Evolutionary conservation across 2,113 vertebrate genomes (phyloP).

Genomic region (Neomonachus schauinslandi): DNA sequence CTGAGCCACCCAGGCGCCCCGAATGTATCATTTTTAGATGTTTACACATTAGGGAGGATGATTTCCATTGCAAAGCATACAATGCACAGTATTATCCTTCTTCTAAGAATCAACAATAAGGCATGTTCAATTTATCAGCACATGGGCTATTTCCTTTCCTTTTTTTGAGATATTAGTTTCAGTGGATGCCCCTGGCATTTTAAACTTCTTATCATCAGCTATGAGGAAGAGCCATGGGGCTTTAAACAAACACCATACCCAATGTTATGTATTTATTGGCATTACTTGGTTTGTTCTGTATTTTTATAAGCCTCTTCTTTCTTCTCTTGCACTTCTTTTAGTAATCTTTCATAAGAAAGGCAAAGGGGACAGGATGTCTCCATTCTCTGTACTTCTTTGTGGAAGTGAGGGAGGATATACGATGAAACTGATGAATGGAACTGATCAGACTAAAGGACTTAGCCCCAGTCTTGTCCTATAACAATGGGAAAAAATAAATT

Average conservation of each 20-base stretch:
- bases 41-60: neutral
- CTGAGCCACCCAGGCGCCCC: too few species aligned
- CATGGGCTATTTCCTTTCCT: neutral
- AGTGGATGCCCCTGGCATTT: neutral
- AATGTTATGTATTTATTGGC: neutral
- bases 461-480: neutral
- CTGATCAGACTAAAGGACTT: neutral
- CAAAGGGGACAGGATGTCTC: neutral
- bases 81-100: neutral
- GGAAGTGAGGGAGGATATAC: neutral
- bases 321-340: neutral
- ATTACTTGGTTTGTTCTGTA: neutral
- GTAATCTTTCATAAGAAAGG: neutral
- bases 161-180: neutral
- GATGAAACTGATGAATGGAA: neutral
- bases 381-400: neutral
- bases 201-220: neutral
- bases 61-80: neutral
- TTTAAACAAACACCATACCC: neutral
- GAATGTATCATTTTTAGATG: slow-evolving; percentile 19
- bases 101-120: neutral
- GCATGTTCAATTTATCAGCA: neutral
- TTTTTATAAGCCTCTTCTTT: neutral
- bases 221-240: neutral
- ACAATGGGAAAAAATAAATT: neutral